Evolutionary conservation across 35 echinoderm and acorn worm species (phyloP), one percentile per base, ranked within the genome.

Genomic region (Hemicentrotus pulcherrimus): DNA sequence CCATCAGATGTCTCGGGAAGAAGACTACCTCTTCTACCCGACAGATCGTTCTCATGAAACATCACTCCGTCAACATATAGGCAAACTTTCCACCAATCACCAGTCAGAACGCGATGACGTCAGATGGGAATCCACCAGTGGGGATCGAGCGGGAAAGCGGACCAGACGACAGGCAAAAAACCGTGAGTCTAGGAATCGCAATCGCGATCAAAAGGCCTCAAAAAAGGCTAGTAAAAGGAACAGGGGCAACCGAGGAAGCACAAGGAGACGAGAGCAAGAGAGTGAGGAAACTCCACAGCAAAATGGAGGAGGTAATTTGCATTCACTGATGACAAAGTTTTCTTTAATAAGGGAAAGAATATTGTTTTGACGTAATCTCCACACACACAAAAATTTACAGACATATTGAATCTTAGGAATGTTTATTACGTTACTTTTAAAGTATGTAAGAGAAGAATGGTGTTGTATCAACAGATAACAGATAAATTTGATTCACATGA

Each of bases 231-330:
- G 65, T 22, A 78, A n/a, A n/a, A 78, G 65, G 65, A 78, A 78
- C 22, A 78, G 18, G 65, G 65, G 19, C 19, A 78, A 78, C 65
- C 65, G 65, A 22, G 65, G 65, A n/a, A 78, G 65, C 65, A 78
- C 65, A 28, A 18, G 24, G 65, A 78, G 22, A 78, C 65, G 65
- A 78, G 65, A n/a, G 22, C 65, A n/a, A 78, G 65, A n/a, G 19
- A n/a, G 5, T 6, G 65, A 78, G 22, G 65, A 78, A 28, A 78
- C 65, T 78, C 19, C 6, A 28, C 65, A 7, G 28, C 65, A 78
- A 78, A 78, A 78, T 78, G 65, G 65, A 28, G 65, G 65, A 78
- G 65, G 65, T 78, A 78, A 78, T 78, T 78, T 78, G 24, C 65
- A 28, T 78, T 78, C 65, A 78, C 65, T 78, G 65, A 78, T 78